These are phyloP conservation scores for Nesidiocoris tenuis DNA, from an alignment of 2,888 invertebrate species.

Conservation along the genomic window DNA sequence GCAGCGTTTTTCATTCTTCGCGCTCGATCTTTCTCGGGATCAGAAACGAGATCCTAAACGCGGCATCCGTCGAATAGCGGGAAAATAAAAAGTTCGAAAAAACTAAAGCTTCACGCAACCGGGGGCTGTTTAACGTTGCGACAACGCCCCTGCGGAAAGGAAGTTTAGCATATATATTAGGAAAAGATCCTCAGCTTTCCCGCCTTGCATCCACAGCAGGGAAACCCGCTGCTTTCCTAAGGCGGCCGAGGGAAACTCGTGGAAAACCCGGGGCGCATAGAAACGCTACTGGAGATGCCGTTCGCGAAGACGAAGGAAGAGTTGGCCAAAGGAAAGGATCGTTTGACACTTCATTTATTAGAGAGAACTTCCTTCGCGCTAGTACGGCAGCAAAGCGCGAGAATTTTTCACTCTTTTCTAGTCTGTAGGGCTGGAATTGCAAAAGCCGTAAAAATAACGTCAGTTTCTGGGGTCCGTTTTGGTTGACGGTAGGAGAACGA, in stretches of 20 bases:
- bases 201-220: neutral
- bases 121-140: neutral
- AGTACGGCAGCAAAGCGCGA: neutral
- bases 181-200: slow-evolving; percentile 25
- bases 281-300: neutral
- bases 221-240: slow-evolving; percentile 7
- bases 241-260: neutral
- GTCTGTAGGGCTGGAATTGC: neutral
- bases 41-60: no score
- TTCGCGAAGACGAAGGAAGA: neutral
- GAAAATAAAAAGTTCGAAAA: neutral
- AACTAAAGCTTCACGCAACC: neutral
- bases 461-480: no score
- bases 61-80: no score
- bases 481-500: no score
- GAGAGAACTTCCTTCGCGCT: slow-evolving; percentile 1
- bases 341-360: slow-evolving; percentile 40
- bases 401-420: neutral
- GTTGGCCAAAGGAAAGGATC: slow-evolving; percentile 21
- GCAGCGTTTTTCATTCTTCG: no score
- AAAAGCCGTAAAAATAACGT: no score
- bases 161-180: slow-evolving; percentile 34
- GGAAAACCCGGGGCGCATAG: neutral
- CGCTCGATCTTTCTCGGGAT: no score
- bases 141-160: neutral